phyloP scores from a whole-genome alignment of 1,140 invertebrate genomes.

The Lethocerus indicus region DNA sequence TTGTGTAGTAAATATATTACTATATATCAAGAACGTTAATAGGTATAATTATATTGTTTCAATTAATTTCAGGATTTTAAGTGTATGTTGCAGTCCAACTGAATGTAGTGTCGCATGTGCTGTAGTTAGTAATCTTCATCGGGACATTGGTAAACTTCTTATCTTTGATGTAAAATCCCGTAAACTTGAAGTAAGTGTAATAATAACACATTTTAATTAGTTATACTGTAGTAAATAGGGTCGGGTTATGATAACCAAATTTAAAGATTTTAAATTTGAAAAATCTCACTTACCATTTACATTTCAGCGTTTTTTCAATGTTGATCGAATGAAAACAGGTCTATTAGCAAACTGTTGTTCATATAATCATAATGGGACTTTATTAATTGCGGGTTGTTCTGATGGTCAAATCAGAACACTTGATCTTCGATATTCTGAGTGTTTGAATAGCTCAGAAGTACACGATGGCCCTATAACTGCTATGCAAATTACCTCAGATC shows the following conservation, averaged over 20 bases:
- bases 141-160: slow-evolving; percentile 30
- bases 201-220: neutral
- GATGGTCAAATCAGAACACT: slow-evolving; percentile 42
- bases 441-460: slow-evolving; percentile 28
- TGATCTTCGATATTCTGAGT: slow-evolving; percentile 35
- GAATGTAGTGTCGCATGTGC: slow-evolving; percentile 41
- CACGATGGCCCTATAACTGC: slow-evolving; percentile 16
- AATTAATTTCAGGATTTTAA: slow-evolving; percentile 28
- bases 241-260: too few relatives aligned
- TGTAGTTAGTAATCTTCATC: slow-evolving; percentile 23
- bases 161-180: slow-evolving; percentile 43
- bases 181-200: slow-evolving; percentile 32
- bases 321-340: too few relatives aligned
- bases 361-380: slow-evolving; percentile 49
- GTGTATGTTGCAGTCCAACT: slow-evolving; percentile 34
- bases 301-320: too few relatives aligned
- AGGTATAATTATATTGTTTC: neutral
- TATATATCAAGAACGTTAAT: too few relatives aligned
- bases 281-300: neutral
- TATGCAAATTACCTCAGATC: slow-evolving; percentile 18
- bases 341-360: slow-evolving; percentile 26
- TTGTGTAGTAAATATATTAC: too few relatives aligned
- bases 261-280: neutral
- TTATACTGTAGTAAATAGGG: too few relatives aligned
- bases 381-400: slow-evolving; percentile 38